A percentile compares a stretch with the other conserved stretches of the same genome.
These are phyloP conservation scores for rat (Rattus norvegicus) DNA, from an alignment of 2,113 vertebrate genomes.

Conservation along the genomic window GRCr8 NC_086022.1:167087001-167087500, in stretches of 20 bases:
- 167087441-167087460: not conserved
- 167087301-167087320: slow-evolving; percentile 57
- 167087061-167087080: not conserved
- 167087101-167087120: not conserved
- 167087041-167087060: not conserved
- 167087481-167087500: not conserved
- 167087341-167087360: not conserved
- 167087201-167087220: not conserved
- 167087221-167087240: not conserved
- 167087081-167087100: not conserved
- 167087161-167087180: not conserved
- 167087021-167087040: not conserved
- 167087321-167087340: not conserved
- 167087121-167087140: not conserved
- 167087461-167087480: not conserved
- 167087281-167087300: slow-evolving; percentile 18
- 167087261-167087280: slow-evolving; percentile 62
- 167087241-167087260: slow-evolving; percentile 50
- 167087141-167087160: not conserved
- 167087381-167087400: not conserved
- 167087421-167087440: not conserved
- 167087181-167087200: not conserved
- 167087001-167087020: not conserved
- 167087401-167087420: not conserved
- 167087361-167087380: not conserved